A percentile compares a stretch with the other conserved stretches of the same genome.
These are phyloP conservation scores for Drosophila asahinai DNA, from an alignment of 1,140 invertebrate genomes.

Conservation along the genomic window DNA sequence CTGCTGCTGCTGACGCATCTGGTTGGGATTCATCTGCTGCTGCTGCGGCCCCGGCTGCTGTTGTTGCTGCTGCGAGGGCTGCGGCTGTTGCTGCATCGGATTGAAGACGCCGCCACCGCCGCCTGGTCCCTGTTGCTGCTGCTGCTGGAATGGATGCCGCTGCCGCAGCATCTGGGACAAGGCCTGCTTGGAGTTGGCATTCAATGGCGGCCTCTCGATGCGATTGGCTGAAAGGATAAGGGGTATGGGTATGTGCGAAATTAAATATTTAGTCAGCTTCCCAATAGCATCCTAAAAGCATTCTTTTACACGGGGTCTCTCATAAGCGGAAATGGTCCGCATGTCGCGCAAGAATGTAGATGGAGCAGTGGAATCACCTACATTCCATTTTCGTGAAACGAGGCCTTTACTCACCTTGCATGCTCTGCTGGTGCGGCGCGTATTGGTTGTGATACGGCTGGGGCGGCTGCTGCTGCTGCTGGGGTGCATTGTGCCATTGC, in stretches of 20 bases:
- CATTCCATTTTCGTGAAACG: too few relatives aligned
- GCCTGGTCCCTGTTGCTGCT: constrained; percentile 70
- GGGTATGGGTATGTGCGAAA: too few relatives aligned
- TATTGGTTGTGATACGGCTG: constrained; percentile 75
- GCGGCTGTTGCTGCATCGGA: constrained; percentile 85
- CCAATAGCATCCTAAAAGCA: too few relatives aligned
- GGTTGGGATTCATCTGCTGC: constrained; percentile 71
- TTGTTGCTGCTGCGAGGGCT: constrained; percentile 68
- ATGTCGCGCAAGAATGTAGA: too few relatives aligned
- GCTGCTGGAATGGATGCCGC: constrained; percentile 87
- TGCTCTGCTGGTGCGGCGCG: constrained; percentile 65
- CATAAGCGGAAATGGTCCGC: too few relatives aligned
- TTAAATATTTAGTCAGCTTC: too few relatives aligned
- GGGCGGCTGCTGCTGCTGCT: constrained; percentile 77
- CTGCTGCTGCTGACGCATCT: constrained; percentile 70
- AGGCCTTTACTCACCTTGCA: constrained; percentile 49
- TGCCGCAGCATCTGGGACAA: constrained; percentile 93
- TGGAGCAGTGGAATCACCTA: too few relatives aligned
- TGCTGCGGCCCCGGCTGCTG: constrained; percentile 62
- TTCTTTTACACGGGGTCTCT: too few relatives aligned
- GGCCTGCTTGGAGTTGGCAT: constrained; percentile 92
- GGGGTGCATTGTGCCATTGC: constrained; percentile 70
- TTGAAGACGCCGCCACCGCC: constrained; percentile 84
- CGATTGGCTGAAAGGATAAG: constrained; percentile 86
- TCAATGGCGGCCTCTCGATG: constrained; percentile 89